A percentile compares a stretch with the other conserved stretches of the same genome.
phyloP scores from a whole-genome alignment of 2,888 invertebrate species.

The Cryptophagus acutangulus region DNA sequence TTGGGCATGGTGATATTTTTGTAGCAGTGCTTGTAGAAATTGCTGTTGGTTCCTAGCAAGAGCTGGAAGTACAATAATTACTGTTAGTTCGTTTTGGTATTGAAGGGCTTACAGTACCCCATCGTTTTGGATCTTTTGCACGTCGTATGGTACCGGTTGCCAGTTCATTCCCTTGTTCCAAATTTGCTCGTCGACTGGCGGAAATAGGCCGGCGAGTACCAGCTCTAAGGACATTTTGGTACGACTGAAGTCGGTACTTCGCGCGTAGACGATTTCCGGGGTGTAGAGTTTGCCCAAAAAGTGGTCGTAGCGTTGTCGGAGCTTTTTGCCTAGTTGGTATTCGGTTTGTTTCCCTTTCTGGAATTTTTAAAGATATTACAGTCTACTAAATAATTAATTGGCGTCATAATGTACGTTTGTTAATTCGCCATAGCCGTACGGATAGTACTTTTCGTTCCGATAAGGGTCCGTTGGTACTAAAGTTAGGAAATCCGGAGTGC shows the following conservation, averaged over 20 bases:
- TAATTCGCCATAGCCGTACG: conserved; percentile 54
- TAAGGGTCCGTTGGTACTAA: conserved; percentile 49
- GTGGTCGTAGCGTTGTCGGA: conserved; percentile 61
- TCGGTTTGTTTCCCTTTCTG: conserved; percentile 39
- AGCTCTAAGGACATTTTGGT: conserved; percentile 67
- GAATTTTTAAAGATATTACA: conserved; percentile 10
- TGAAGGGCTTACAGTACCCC: too few relatives aligned
- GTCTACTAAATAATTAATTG: background rate
- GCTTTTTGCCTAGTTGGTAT: conserved; percentile 59
- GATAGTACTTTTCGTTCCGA: conserved; percentile 47
- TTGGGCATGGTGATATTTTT: too few relatives aligned
- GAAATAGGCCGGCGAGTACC: conserved; percentile 65
- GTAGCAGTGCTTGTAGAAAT: too few relatives aligned
- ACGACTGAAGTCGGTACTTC: conserved; percentile 65
- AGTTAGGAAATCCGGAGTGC: conserved; percentile 32
- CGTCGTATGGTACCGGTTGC: conserved; percentile 38
- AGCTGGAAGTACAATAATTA: too few relatives aligned
- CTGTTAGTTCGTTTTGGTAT: too few relatives aligned
- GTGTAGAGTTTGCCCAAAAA: conserved; percentile 55
- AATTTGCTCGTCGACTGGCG: conserved; percentile 53
- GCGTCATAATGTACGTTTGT: conserved; percentile 51
- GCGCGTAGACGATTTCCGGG: conserved; percentile 54
- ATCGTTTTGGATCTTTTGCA: too few relatives aligned
- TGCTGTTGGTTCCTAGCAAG: too few relatives aligned
- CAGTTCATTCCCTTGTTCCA: conserved; percentile 49